Base-by-base conservation (phyloP, 2,888 invertebrate genomes). In the Lasioglossum calceatum region DNA sequence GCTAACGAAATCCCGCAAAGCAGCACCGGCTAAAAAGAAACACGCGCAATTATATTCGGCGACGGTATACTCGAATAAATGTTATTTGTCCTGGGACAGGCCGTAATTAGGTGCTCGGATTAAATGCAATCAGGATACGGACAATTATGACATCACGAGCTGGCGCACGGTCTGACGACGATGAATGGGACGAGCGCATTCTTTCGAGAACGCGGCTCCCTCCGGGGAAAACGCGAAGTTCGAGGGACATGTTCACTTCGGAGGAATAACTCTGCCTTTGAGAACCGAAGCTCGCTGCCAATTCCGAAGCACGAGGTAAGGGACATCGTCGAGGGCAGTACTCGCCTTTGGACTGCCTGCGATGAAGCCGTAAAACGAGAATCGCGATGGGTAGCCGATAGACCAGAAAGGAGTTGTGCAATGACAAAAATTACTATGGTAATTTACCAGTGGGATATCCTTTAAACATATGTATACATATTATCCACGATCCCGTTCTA, bases 21-120 rank as follows among this genome's bases (percentile, higher is more conserved):
- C 39, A 39, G 14, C 39, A n/a, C 42, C 39, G 39, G 14, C 23
- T n/a, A n/a, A n/a, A 71, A 71, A 71, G n/a, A 5, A 71, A 71
- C 64, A 16, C n/a, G n/a, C 14, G 71, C 71, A 71, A 71, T 71
- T 71, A 42, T 42, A 71, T 70, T 23, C 70, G 70, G 39, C 36
- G 39, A 39, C 23, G 39, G 70, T 70, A 23, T 23, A 39, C 39
- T 36, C 23, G 27, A 36, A 39, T 71, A 71, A 71, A 23, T 71
- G 71, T 23, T 36, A 64, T 64, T 64, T 39, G 71, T 71, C 71
- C 71, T 39, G 39, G 39, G 36, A 36, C 39, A 71, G n/a, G 23
- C 36, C 70, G 70, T 39, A 70, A 39, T 70, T 39, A 70, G 12
- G n/a, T 8, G 44, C 72, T 10, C 19, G n/a, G 39, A 72, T 72